Conservation (phyloP, 2,888 invertebrate genomes). For the Xestia c-nigrum region DNA sequence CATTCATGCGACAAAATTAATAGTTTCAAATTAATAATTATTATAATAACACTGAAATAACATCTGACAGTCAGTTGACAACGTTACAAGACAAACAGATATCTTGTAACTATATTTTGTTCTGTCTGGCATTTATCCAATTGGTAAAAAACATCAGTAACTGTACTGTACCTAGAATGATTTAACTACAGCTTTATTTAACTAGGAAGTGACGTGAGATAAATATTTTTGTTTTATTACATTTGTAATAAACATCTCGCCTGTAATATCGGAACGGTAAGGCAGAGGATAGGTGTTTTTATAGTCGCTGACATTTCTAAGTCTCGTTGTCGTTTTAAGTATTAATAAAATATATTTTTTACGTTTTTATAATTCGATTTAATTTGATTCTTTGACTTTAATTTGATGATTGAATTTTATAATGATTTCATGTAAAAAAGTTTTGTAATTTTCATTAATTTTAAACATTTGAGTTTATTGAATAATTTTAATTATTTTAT, state of each 20-base stretch:
- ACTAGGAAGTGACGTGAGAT: background rate
- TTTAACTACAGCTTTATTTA: constrained; percentile 27
- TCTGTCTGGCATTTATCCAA: constrained; percentile 49
- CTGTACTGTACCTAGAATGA: constrained; percentile 3
- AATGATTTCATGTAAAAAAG: background rate
- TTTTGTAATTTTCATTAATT: no score
- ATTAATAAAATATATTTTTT: no score
- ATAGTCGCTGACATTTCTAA: background rate
- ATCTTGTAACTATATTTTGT: constrained; percentile 37
- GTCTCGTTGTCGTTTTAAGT: no score
- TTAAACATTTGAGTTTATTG: no score
- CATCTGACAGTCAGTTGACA: constrained; percentile 53
- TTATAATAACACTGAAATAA: constrained; percentile 31
- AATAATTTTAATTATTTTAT: no score
- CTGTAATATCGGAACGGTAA: background rate
- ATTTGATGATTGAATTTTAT: no score
- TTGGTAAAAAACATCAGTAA: constrained; percentile 10
- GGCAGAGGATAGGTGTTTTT: background rate
- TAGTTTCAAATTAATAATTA: constrained; percentile 23
- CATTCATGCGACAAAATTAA: constrained; percentile 11
- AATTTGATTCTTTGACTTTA: no score
- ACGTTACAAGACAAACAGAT: constrained; percentile 57
- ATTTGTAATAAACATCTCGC: background rate
- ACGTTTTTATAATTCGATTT: no score
- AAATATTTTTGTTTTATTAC: background rate